Evolutionary conservation across 2,797 vertebrate species (phyloP).

Genomic region (Cyprinella venusta): DNA sequence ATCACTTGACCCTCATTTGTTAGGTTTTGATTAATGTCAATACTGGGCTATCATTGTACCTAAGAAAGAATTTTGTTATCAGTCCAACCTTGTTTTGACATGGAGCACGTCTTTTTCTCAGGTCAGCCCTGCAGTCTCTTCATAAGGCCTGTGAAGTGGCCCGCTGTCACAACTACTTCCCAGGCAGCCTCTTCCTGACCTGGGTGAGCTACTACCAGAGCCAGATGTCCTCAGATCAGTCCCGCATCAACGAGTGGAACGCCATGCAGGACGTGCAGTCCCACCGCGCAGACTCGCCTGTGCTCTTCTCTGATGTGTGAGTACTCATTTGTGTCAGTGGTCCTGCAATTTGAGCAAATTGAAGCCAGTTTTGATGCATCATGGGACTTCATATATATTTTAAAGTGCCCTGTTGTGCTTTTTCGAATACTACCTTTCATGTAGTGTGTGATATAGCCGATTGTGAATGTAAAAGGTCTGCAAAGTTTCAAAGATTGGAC

Average conservation of each 20-base stretch:
- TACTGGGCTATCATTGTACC: neutral
- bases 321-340: conserved; percentile 65
- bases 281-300: conserved; percentile 91
- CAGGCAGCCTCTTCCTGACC: conserved; percentile 96
- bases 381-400: neutral
- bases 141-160: conserved; percentile 97
- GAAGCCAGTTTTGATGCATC: neutral
- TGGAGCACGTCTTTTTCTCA: conserved; percentile 60
- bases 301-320: conserved; percentile 96
- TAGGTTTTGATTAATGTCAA: neutral
- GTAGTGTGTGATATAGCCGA: neutral
- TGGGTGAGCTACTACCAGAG: conserved; percentile 99
- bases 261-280: conserved; percentile 98
- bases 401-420: neutral
- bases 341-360: neutral
- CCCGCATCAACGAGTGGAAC: conserved; percentile 96
- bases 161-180: conserved; percentile 95
- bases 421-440: neutral
- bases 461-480: neutral
- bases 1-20: neutral
- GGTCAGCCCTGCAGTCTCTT: conserved; percentile 96
- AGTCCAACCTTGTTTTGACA: neutral
- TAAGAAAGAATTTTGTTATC: neutral
- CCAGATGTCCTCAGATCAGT: conserved; percentile 91
- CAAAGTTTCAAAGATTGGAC: neutral